Percentiles rank a stretch among this genome's conserved stretches.
phyloP scores from a whole-genome alignment of 2,797 vertebrate species.

The Momotus momota region DNA sequence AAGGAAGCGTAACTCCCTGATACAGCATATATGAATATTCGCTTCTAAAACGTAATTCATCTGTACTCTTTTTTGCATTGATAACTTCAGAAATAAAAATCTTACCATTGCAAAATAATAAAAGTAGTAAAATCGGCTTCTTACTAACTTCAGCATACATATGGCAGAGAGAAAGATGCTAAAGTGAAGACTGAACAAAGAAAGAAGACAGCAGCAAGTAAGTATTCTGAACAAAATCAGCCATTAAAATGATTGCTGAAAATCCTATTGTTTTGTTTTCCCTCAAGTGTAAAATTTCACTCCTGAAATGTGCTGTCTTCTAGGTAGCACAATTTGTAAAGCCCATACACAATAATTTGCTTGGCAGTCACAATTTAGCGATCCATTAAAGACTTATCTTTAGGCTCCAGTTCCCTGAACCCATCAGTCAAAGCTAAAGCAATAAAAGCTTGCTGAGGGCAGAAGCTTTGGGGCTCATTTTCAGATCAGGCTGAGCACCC shows the following conservation, averaged over 20 bases:
- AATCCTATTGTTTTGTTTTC: background rate
- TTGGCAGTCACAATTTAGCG: constrained; percentile 36
- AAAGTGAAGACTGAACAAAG: background rate
- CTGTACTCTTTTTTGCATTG: background rate
- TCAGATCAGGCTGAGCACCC: background rate
- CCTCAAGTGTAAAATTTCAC: constrained; percentile 9
- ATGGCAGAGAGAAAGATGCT: background rate
- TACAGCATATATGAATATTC: background rate
- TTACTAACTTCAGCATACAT: background rate
- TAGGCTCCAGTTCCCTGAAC: constrained; percentile 27
- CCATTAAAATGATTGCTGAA: background rate
- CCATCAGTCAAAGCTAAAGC: constrained; percentile 35
- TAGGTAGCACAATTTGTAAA: constrained; percentile 26
- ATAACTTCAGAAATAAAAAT: background rate
- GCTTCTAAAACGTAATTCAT: background rate
- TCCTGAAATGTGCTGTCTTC: background rate
- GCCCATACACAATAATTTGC: constrained; percentile 23
- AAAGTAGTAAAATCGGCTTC: background rate
- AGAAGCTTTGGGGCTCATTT: constrained; percentile 45
- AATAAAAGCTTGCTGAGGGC: constrained; percentile 38
- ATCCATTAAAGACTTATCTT: constrained; percentile 62
- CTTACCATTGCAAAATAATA: background rate
- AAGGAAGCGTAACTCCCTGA: background rate
- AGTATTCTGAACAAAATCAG: background rate
- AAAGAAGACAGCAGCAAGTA: background rate